Evolutionary conservation across 1,140 invertebrate genomes (phyloP).

Genomic region (Brachionus asplanchnoidis): DNA sequence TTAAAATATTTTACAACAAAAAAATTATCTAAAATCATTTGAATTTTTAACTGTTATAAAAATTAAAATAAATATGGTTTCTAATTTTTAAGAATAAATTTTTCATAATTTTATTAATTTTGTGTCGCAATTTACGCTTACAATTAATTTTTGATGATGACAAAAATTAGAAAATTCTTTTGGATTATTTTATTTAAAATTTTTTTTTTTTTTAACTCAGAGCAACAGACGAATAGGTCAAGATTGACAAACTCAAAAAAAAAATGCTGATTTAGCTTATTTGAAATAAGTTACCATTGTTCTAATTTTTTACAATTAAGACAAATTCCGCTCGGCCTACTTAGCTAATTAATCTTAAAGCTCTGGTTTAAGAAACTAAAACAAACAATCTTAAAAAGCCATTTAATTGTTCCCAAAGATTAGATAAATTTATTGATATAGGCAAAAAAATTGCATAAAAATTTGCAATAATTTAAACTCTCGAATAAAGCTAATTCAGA

Average conservation of each 20-base stretch:
- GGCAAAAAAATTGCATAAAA: neutral
- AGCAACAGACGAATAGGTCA: neutral
- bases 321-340: neutral
- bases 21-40: neutral
- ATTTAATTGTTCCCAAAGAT: neutral
- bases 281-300: neutral
- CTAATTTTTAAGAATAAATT: too few relatives aligned
- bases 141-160: too few relatives aligned
- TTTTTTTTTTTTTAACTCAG: neutral
- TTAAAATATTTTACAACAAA: neutral
- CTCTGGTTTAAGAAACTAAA: neutral
- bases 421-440: slow-evolving; percentile 1
- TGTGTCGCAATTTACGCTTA: too few relatives aligned
- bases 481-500: neutral
- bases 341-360: neutral
- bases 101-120: too few relatives aligned
- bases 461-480: neutral
- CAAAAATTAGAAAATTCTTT: too few relatives aligned
- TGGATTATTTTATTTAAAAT: too few relatives aligned
- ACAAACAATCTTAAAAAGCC: neutral
- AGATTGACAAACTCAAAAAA: neutral
- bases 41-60: too few relatives aligned
- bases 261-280: neutral
- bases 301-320: neutral
- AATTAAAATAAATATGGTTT: too few relatives aligned